phyloP scores from a whole-genome alignment of 2,888 invertebrate species.

The Callimorpha dominula region DNA sequence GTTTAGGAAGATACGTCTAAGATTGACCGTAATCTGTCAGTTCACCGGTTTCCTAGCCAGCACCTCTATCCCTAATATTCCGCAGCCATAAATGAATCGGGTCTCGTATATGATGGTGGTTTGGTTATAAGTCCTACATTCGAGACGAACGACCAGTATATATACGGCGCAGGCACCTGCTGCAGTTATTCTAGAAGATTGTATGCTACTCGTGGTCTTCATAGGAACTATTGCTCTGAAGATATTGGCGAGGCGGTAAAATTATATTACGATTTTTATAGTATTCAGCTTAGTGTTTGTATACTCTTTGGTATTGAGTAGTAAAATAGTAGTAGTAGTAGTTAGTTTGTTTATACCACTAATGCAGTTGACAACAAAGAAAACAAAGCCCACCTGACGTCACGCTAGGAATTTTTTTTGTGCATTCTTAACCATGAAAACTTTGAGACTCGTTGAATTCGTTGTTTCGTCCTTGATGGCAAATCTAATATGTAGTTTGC shows the following conservation, averaged over 20 bases:
- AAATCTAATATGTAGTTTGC: not conserved
- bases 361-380: not conserved
- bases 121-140: constrained; percentile 88
- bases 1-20: not conserved
- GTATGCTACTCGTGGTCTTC: constrained; percentile 81
- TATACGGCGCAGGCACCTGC: constrained; percentile 89
- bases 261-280: not conserved
- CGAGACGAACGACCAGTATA: constrained; percentile 88
- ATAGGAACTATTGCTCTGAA: constrained; percentile 86
- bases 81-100: constrained; percentile 86
- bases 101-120: constrained; percentile 88
- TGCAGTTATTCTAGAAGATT: constrained; percentile 88
- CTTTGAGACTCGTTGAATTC: not conserved
- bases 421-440: not conserved
- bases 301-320: too few relatives aligned
- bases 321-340: not conserved
- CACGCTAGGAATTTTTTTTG: not conserved
- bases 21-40: not conserved
- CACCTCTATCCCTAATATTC: not conserved
- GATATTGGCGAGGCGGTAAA: constrained; percentile 88
- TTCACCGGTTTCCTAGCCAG: not conserved
- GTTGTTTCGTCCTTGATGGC: not conserved
- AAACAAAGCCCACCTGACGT: not conserved
- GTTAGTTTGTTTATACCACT: not conserved
- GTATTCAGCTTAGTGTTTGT: too few relatives aligned